Evolutionary conservation across 1,140 invertebrate species (phyloP).

Genomic region (Aplysia californica): DNA sequence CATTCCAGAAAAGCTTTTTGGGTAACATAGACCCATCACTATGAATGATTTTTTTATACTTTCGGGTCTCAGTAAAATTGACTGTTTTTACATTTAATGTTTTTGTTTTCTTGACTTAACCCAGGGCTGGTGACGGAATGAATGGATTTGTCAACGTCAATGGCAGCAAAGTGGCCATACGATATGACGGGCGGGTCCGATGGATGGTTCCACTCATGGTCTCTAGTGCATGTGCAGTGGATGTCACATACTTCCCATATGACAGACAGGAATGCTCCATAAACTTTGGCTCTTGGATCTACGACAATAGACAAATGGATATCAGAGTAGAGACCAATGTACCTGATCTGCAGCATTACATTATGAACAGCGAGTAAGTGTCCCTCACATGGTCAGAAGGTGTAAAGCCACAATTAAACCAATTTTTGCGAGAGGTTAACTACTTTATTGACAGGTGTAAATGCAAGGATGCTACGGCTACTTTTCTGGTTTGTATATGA

Average conservation of each 20-base stretch:
- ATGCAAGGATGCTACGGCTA: too few species aligned
- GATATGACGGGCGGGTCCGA: slow-evolving; percentile 44
- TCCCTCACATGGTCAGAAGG: slow-evolving; percentile 23
- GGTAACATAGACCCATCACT: too few species aligned
- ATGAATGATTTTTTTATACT: too few species aligned
- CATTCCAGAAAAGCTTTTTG: too few species aligned
- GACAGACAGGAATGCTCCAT: slow-evolving; percentile 96
- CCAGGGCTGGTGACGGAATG: slow-evolving; percentile 54
- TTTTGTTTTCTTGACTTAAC: background rate
- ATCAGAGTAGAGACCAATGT: slow-evolving; percentile 35
- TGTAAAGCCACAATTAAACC: too few species aligned
- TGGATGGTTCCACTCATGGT: slow-evolving; percentile 63
- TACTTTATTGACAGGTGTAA: too few species aligned
- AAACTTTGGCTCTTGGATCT: slow-evolving; percentile 99
- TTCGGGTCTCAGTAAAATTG: too few species aligned
- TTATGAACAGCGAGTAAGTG: slow-evolving; percentile 59
- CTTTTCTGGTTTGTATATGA: too few species aligned
- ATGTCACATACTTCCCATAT: slow-evolving; percentile 80
- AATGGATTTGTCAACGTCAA: slow-evolving; percentile 60
- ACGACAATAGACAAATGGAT: slow-evolving; percentile 90
- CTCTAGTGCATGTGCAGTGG: slow-evolving; percentile 57
- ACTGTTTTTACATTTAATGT: background rate
- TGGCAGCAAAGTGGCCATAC: slow-evolving; percentile 54
- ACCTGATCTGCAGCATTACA: slow-evolving; percentile 53
- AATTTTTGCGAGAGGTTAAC: too few species aligned